Conservation (phyloP, 1,140 invertebrate genomes). For the Penaeus indicus region DNA sequence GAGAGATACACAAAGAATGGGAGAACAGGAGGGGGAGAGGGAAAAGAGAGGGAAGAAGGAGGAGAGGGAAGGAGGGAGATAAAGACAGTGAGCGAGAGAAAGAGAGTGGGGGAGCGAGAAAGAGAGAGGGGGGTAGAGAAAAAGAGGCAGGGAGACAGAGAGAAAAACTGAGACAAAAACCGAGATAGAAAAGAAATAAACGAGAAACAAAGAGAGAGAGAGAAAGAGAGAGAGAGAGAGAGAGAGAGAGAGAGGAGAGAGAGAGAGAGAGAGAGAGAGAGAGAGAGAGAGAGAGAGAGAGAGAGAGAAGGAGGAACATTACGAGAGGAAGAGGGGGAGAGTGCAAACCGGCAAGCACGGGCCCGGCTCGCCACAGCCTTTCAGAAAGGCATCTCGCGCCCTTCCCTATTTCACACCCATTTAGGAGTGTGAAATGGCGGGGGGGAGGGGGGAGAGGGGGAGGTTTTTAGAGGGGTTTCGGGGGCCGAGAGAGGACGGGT, state of each 20-base stretch:
- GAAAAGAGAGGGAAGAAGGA: not conserved
- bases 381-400: no score
- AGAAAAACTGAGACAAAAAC: no score
- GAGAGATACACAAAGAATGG: not conserved
- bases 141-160: not conserved
- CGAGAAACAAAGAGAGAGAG: not conserved
- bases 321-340: constrained; percentile 21
- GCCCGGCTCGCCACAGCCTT: no score
- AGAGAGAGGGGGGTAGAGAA: not conserved
- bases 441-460: no score
- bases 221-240: not conserved
- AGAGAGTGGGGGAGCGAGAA: not conserved
- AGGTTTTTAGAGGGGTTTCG: no score
- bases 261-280: not conserved
- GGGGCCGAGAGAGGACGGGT: no score
- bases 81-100: not conserved
- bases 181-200: not conserved
- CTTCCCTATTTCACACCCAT: no score
- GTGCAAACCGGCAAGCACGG: no score
- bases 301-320: not conserved
- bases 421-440: no score
- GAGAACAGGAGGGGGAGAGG: not conserved
- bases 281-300: not conserved
- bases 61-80: not conserved
- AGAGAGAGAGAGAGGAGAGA: not conserved